Conservation (phyloP, 1,140 invertebrate species). For the Caerostris darwini region DNA sequence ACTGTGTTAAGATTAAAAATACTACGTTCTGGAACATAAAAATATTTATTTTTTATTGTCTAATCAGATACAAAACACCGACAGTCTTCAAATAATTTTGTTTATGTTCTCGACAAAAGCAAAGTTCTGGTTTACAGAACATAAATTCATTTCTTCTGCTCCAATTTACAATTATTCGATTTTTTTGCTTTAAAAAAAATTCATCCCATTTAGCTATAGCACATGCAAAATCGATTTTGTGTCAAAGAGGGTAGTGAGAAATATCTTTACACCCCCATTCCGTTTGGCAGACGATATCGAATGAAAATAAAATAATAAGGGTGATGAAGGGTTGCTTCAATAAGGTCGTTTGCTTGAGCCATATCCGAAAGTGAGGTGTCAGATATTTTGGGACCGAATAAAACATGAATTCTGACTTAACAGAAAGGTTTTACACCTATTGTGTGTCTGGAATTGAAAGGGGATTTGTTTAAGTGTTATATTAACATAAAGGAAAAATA, state of each 20-base stretch:
- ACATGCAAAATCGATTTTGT: conserved; percentile 29
- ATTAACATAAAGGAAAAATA: too few relatives aligned
- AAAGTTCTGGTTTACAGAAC: conserved; percentile 14
- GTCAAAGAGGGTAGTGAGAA: conserved; percentile 12
- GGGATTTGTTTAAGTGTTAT: background rate
- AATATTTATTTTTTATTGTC: too few relatives aligned
- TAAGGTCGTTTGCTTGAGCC: background rate
- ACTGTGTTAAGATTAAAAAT: too few relatives aligned
- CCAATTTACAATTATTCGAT: conserved; percentile 47
- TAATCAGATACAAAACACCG: too few relatives aligned
- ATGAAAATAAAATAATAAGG: background rate
- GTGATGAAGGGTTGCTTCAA: background rate
- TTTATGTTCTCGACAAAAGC: background rate
- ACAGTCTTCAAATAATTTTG: too few relatives aligned
- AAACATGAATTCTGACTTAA: background rate
- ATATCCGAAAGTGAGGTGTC: background rate
- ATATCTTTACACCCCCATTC: background rate
- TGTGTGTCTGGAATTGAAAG: background rate
- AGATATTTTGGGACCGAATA: background rate
- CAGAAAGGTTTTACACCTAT: background rate
- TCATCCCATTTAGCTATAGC: conserved; percentile 3
- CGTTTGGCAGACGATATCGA: conserved; percentile 16
- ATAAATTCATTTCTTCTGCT: conserved; percentile 47
- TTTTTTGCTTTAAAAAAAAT: background rate
- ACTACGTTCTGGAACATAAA: too few relatives aligned